Conservation (phyloP, 2,888 invertebrate genomes). For the Eumacrocentrus americanus region DNA sequence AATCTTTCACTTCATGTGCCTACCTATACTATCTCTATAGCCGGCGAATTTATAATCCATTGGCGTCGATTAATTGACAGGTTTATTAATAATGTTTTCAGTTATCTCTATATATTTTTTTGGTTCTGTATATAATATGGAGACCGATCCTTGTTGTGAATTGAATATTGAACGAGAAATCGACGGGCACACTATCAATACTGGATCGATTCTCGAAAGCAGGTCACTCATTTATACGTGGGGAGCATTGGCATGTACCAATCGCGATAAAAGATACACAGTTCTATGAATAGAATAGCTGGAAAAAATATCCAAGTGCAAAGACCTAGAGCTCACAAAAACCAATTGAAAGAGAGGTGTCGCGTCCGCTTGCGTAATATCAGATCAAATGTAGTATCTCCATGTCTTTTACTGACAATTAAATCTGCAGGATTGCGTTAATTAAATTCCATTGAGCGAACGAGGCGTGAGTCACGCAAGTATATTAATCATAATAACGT, state of each 20-base stretch:
- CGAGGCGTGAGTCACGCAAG: constrained; percentile 33
- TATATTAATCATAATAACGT: not conserved
- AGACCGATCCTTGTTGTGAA: not conserved
- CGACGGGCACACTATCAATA: not conserved
- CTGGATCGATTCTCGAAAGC: constrained; percentile 38
- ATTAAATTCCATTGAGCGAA: constrained; percentile 23
- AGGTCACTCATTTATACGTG: constrained; percentile 28
- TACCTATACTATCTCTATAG: too few relatives aligned
- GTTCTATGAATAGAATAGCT: not conserved
- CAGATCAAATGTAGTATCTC: not conserved
- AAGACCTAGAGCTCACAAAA: not conserved
- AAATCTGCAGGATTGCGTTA: constrained; percentile 11
- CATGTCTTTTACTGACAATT: constrained; percentile 1
- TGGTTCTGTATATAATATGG: too few relatives aligned
- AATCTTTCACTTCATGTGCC: not conserved
- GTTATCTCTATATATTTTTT: too few relatives aligned
- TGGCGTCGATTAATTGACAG: constrained; percentile 1
- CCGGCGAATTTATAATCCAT: constrained; percentile 5
- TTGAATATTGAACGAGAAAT: not conserved
- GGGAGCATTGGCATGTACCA: not conserved
- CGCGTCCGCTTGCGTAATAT: not conserved
- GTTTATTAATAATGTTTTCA: too few relatives aligned
- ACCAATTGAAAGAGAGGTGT: not conserved
- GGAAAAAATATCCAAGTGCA: too few relatives aligned
- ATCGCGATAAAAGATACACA: constrained; percentile 15